Base-by-base conservation (phyloP, 92 coral and sea anemone species). In the Siderastrea radians region DNA sequence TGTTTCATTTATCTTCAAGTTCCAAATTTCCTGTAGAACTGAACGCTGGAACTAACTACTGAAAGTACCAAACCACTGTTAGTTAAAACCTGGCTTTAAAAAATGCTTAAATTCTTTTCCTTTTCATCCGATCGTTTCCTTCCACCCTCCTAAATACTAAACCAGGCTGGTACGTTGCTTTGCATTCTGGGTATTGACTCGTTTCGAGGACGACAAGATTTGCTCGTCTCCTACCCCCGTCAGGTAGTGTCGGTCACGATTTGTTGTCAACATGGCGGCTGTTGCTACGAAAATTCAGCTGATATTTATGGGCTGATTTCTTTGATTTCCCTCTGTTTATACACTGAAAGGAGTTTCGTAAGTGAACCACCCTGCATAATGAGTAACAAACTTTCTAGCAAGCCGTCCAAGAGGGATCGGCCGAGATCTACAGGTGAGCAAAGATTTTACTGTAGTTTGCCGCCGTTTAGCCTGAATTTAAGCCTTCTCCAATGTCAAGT, bases 361-460 rank as follows among this genome's bases (percentile, higher is more conserved):
- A 75, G 59, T 52, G 78, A 64, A 43, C 9, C 46, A 45, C 19
- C 48, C n/a, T 2, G 44, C 58, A 83, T 6, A 8, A 95, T 97
- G 99, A 97, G 98, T 73, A 97, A 89, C 88, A 95, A 96, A 73
- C 87, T 97, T 81, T 97, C 99, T 6, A 97, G 92, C 58, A 97
- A 97, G 80, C 98, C 99, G 3, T 97, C 99, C 2, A 97, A 86
- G 82, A 93, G 93, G 78, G 99, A 97, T 85, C 92, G 99, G 3
- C 99, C 99, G 16, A 91, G 89, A 72, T 97, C 99, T 7, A 95
- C 99, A 76, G 99, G 99, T 97, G 49, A 76, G 78, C 3, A 19
- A 9, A 51, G 11, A 12, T 49, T 68, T 43, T 14, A 16, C 47
- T 1, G 0, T 4, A 4, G 19, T 61, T 4, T n/a, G 80, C 19